These are phyloP conservation scores for Ectropis crepuscularia DNA, from an alignment of 2,888 invertebrate genomes.

Conservation along the genomic window DNA sequence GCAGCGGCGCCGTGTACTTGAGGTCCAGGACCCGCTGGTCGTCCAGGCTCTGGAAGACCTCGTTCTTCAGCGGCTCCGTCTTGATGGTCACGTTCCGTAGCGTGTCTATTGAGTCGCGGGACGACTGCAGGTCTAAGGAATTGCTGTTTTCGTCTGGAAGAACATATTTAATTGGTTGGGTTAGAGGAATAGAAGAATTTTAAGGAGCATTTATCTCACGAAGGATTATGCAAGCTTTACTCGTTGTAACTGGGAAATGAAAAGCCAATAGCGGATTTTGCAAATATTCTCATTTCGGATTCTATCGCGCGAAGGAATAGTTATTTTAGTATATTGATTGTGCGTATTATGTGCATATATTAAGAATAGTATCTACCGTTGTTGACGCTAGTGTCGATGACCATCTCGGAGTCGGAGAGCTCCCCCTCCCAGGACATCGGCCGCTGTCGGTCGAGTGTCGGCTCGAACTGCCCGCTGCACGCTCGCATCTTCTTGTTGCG, in stretches of 20 bases:
- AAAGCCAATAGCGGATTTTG: no score
- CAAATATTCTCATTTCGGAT: no score
- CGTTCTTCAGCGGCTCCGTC: conserved; percentile 70
- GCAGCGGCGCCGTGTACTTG: conserved; percentile 72
- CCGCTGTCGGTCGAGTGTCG: conserved; percentile 78
- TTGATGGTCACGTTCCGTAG: conserved; percentile 78
- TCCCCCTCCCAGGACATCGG: conserved; percentile 99
- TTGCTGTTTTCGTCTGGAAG: conserved; percentile 75
- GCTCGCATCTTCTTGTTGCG: conserved; percentile 87
- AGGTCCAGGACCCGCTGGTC: conserved; percentile 75
- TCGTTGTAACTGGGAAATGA: no score
- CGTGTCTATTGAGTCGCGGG: conserved; percentile 78
- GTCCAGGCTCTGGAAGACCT: conserved; percentile 69
- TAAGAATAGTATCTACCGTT: conserved; percentile 65
- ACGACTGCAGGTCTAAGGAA: conserved; percentile 75
- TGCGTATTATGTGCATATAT: no score
- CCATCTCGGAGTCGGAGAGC: conserved; percentile 93
- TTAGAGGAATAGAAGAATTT: no score
- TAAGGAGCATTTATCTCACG: no score
- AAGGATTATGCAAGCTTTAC: no score
- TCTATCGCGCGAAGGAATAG: no score
- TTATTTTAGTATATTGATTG: no score
- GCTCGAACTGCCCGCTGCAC: conserved; percentile 74
- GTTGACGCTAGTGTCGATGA: conserved; percentile 75
- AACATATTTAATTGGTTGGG: neutral